These are phyloP conservation scores for Furcifer pardalis DNA, from an alignment of 2,797 vertebrate genomes.

Conservation along the genomic window DNA sequence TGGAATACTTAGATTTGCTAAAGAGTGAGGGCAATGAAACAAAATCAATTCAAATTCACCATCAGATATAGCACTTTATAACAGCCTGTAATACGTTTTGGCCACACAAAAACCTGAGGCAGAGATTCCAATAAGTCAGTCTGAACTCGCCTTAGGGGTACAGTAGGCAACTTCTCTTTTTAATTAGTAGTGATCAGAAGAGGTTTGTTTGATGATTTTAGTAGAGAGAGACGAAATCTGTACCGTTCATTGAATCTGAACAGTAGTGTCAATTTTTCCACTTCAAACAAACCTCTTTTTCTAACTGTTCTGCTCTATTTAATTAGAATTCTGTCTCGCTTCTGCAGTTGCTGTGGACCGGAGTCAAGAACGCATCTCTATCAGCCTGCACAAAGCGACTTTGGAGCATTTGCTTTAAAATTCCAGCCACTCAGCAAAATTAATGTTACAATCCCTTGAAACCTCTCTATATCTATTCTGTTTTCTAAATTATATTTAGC, in stretches of 20 bases:
- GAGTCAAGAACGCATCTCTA: conserved; percentile 61
- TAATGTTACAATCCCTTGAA: conserved; percentile 60
- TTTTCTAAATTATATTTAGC: conserved; percentile 43
- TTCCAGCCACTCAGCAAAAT: conserved; percentile 62
- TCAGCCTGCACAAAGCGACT: conserved; percentile 36
- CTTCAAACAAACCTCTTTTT: conserved; percentile 71
- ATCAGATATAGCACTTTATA: conserved; percentile 61
- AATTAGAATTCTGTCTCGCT: conserved; percentile 76
- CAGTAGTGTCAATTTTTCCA: conserved; percentile 75
- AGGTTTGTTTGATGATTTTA: conserved; percentile 69
- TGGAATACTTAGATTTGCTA: conserved; percentile 47
- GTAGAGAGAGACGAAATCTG: conserved; percentile 67
- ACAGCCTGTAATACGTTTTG: conserved; percentile 69
- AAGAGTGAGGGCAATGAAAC: conserved; percentile 48
- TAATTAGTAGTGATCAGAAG: conserved; percentile 78
- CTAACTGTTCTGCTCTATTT: conserved; percentile 75
- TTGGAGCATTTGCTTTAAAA: conserved; percentile 65
- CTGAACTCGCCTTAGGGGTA: conserved; percentile 73
- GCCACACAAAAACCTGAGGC: conserved; percentile 73
- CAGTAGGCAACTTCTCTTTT: conserved; percentile 75
- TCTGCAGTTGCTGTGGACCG: conserved; percentile 62
- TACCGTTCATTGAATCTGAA: conserved; percentile 67
- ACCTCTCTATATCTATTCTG: conserved; percentile 34
- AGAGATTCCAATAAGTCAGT: conserved; percentile 76
- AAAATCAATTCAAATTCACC: conserved; percentile 66